Evolutionary conservation across 92 coral and sea anemone genomes (phyloP), one percentile per base, ranked within the genome.

Genomic region (Heteractis magnifica): DNA sequence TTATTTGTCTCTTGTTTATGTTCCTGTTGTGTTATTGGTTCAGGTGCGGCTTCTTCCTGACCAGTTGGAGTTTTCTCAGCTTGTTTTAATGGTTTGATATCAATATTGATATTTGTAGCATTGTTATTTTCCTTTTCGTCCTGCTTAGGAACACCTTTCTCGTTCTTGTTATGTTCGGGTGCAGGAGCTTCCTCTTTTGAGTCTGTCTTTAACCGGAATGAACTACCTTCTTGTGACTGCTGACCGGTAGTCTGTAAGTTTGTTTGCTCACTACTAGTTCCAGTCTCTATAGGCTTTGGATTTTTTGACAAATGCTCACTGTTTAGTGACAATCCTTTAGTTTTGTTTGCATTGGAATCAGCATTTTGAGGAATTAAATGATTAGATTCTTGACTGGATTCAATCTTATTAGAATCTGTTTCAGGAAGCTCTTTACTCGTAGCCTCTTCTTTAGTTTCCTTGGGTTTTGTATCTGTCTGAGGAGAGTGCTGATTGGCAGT

Each of bases 101-200:
- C 20, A 75, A 20, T 11, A 8, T 11, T 4, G 9, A 44, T 4
- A 1, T 44, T 16, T 34, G 77, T 52, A 75, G 51, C 4, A 21
- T 65, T 65, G 50, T 8, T 71, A 34, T 70, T 53, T 6, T 1
- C 44, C 41, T 82, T 82, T 16, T 59, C 58, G 49, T 84, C 87
- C 34, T 76, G n/a, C 50, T 84, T 84, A 21, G 87, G 87, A 64
- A 84, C 83, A 2, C 20, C 85, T 53, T 71, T 71, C 26, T 52
- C 78, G 23, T 82, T 82, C 41, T 48, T 82, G 41, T 50, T 49
- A n/a, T 19, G 26, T 51, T 84, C 76, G 2, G 87, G 87, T 6
- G 10, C 52, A 21, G 87, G 87, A 1, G 55, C 34, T 77, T 21
- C 52, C 6, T 55, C 44, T 77, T 77, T 52, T 19, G 65, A 52